Base-by-base conservation (phyloP, 2,113 vertebrate genomes). In the Phoenicopterus ruber region DNA sequence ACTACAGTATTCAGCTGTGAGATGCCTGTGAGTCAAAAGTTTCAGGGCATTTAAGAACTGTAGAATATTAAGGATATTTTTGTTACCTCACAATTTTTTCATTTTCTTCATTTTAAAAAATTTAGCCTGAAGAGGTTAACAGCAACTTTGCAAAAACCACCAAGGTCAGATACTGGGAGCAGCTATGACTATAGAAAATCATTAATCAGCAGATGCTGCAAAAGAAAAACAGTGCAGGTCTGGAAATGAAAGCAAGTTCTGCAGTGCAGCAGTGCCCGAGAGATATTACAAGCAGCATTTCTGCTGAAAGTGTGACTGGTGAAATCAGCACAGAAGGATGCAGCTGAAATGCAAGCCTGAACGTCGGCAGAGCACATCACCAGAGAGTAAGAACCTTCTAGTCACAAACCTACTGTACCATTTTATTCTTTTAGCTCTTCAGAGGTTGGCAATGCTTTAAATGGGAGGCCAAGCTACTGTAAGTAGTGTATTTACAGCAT, bases 201-300 rank as follows among this genome's bases (percentile, higher is more conserved):
- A 96, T 92, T 93, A 63, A 95, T 94, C 90, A 95, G 91, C 94
- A 96, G 86, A 91, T 90, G 83, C 93, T 95, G 94, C 69, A 88
- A 82, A 86, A 90, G 47, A 11, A 65, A 87, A 95, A 82, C 82
- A 79, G 83, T 63, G n/a, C 62, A 86, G 88, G 54, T 88, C 91
- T 93, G 85, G 62, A 90, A 86, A 92, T 18, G 62, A 95, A 96
- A 93, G 76, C 67, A 88, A 88, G 70, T 86, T 96, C 95, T 96
- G 96, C 97, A 96, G 72, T 97, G 97, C 95, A 96, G 94, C 84
- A 96, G 72, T 71, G 58, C 89, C 61, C 8, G 2, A 70, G 74
- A 91, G 74, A 61, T 47, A 61, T 15, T 31, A 78, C 58, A 84
- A 86, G 87, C 82, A 90, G 63, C 65, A 7, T 87, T 90, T 88